Evolutionary conservation across 2,888 invertebrate species (phyloP).

Genomic region (Rapana venosa): DNA sequence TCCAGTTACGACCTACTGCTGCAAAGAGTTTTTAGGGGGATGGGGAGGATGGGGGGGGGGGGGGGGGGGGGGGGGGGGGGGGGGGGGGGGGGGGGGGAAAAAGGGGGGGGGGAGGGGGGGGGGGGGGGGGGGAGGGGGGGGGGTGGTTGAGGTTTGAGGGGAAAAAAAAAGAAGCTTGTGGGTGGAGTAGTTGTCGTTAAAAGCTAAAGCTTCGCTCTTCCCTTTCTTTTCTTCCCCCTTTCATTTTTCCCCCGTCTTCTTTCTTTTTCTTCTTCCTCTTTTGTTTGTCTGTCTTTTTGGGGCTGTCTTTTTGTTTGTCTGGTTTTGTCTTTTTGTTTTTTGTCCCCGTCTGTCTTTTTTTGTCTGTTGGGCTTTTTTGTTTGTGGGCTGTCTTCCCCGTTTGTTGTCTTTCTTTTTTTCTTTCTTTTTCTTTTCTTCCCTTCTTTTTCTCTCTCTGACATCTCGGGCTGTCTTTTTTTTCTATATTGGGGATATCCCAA

Average conservation of each 20-base stretch:
- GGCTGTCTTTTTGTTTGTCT: neutral
- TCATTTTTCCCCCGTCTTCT: neutral
- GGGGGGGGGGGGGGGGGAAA: too few species aligned
- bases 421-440: neutral
- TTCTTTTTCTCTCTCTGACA: neutral
- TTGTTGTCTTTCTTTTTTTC: neutral
- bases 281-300: neutral
- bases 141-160: too few species aligned
- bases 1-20: too few species aligned
- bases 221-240: neutral
- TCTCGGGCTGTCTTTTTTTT: neutral
- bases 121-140: too few species aligned
- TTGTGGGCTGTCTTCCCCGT: neutral
- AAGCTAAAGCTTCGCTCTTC: too few species aligned
- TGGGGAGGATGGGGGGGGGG: too few species aligned
- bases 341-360: neutral
- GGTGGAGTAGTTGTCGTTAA: too few species aligned
- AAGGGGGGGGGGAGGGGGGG: too few species aligned
- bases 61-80: too few species aligned
- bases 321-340: neutral
- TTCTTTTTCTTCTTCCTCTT: neutral
- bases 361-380: neutral
- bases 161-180: too few species aligned
- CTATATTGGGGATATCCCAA: too few species aligned
- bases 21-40: too few species aligned